phyloP scores from a whole-genome alignment of 2,888 invertebrate species.

The Troides helena region DNA sequence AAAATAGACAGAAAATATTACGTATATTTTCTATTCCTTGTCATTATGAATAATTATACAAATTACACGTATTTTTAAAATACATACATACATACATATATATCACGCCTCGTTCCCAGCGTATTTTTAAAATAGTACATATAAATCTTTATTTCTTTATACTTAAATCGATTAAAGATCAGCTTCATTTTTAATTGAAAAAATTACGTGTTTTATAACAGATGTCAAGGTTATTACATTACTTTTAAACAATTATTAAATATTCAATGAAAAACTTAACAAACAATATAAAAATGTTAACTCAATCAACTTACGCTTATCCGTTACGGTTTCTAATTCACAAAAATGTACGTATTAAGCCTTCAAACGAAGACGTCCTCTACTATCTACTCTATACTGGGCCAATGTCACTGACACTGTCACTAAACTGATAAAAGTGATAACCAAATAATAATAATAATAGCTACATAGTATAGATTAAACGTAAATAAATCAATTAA shows the following conservation, averaged over 20 bases:
- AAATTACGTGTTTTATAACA: constrained; percentile 27
- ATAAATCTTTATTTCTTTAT: no score
- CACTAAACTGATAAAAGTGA: constrained; percentile 33
- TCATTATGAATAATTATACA: no score
- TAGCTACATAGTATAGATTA: background rate
- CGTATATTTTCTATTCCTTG: no score
- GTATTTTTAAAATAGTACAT: no score
- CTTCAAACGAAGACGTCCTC: constrained; percentile 15
- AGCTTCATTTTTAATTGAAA: background rate
- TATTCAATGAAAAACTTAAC: constrained; percentile 18
- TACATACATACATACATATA: no score
- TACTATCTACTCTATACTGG: constrained; percentile 6
- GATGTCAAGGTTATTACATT: constrained; percentile 56
- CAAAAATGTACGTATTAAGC: background rate
- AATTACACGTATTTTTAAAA: no score
- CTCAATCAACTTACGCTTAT: constrained; percentile 9
- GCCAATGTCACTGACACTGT: constrained; percentile 38
- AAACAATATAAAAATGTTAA: background rate
- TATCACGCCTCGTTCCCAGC: no score
- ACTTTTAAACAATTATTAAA: constrained; percentile 21
- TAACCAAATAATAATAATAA: constrained; percentile 10
- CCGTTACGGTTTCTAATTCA: background rate
- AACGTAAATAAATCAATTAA: background rate
- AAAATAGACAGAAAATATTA: no score
- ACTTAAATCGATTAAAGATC: no score